phyloP scores from a whole-genome alignment of 2,113 vertebrate genomes.

The Lasiurus borealis region DNA sequence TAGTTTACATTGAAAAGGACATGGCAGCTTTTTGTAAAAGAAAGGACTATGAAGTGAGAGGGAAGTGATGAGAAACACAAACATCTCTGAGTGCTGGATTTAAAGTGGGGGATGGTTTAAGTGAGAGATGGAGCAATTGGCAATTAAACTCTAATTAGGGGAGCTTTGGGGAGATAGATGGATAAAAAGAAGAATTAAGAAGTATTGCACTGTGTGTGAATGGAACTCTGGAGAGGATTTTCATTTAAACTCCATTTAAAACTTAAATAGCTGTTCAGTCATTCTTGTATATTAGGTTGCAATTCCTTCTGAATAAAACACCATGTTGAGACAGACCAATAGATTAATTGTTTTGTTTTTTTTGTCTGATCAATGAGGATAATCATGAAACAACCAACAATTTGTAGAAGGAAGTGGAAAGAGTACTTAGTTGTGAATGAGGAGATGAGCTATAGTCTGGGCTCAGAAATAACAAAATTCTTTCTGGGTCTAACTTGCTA shows the following conservation, averaged over 20 bases:
- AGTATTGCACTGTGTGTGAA: not conserved
- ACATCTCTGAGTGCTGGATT: not conserved
- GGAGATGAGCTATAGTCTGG: not conserved
- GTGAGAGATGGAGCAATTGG: not conserved
- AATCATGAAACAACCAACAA: not conserved
- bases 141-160: not conserved
- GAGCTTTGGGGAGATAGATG: not conserved
- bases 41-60: not conserved
- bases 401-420: not conserved
- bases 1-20: not conserved
- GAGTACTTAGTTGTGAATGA: not conserved
- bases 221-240: conserved; percentile 1
- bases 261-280: conserved; percentile 18
- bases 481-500: not conserved
- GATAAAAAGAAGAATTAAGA: not conserved
- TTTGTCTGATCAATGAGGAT: not conserved
- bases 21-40: not conserved
- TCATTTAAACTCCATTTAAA: conserved; percentile 25
- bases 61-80: not conserved
- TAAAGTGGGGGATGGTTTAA: not conserved
- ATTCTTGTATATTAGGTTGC: not conserved
- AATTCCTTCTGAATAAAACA: not conserved
- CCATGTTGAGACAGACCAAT: not conserved
- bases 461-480: not conserved
- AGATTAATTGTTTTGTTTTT: not conserved